Conservation (phyloP, 2,888 invertebrate genomes). For the Heliconius erato region DNA sequence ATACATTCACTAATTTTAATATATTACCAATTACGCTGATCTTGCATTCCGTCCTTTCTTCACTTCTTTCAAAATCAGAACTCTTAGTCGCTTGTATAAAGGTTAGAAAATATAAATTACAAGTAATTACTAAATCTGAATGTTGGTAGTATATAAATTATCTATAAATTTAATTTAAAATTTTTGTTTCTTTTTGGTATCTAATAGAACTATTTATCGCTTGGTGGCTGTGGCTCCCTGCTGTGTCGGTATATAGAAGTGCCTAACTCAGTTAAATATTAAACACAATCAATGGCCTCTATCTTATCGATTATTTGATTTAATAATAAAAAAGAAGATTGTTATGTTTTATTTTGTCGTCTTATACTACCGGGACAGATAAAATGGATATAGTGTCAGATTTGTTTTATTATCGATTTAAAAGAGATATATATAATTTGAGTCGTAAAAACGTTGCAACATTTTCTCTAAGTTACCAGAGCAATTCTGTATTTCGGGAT, state of each 20-base stretch:
- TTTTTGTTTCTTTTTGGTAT: neutral
- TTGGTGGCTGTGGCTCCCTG: neutral
- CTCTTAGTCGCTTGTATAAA: neutral
- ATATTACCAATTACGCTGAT: too few species aligned
- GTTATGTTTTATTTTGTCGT: neutral
- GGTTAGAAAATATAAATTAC: neutral
- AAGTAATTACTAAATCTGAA: neutral
- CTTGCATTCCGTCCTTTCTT: too few species aligned
- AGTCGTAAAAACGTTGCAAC: neutral
- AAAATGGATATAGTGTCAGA: neutral
- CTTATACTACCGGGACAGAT: neutral
- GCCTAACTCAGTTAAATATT: slow-evolving; percentile 16
- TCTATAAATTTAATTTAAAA: neutral
- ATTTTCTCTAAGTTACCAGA: neutral
- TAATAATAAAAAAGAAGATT: slow-evolving; percentile 3
- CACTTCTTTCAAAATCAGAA: too few species aligned
- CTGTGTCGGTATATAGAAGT: neutral
- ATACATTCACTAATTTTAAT: too few species aligned
- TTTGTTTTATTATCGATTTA: neutral
- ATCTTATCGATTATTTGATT: slow-evolving; percentile 1
- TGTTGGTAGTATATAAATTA: too few species aligned
- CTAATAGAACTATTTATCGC: neutral
- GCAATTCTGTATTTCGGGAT: neutral
- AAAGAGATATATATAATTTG: neutral
- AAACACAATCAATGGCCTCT: slow-evolving; percentile 24